A percentile compares a stretch with the other conserved stretches of the same genome.
phyloP scores from a whole-genome alignment of 1,140 invertebrate genomes.

The Thalassaphorura encarpata region DNA sequence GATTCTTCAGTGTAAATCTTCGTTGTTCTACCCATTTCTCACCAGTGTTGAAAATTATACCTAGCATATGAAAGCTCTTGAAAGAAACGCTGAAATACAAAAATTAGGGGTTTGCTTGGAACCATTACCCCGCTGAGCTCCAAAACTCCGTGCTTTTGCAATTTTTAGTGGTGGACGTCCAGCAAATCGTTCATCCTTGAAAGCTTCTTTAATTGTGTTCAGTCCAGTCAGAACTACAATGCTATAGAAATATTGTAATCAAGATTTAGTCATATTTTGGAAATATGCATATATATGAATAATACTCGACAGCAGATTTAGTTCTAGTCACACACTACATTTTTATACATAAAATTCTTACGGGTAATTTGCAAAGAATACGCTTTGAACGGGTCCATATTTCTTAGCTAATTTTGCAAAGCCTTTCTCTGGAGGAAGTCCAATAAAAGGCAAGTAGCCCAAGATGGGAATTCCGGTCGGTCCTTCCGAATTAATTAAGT shows the following conservation, averaged over 20 bases:
- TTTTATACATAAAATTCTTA: no score
- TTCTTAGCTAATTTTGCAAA: neutral
- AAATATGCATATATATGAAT: neutral
- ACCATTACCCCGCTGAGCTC: neutral
- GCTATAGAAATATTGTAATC: neutral
- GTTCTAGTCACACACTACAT: no score
- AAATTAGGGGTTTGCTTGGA: neutral
- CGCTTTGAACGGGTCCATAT: conserved; percentile 5
- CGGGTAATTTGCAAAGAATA: no score
- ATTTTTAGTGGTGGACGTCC: neutral
- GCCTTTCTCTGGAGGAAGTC: neutral
- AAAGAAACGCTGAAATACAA: neutral
- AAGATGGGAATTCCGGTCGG: neutral
- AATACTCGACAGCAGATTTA: conserved; percentile 14
- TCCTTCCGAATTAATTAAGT: neutral
- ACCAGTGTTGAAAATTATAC: conserved; percentile 58
- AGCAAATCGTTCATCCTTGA: neutral
- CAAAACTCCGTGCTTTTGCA: neutral
- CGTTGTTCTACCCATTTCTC: conserved; percentile 71
- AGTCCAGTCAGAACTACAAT: neutral
- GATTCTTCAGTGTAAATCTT: conserved; percentile 60
- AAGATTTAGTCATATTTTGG: neutral
- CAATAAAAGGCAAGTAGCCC: neutral
- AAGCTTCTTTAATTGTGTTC: neutral
- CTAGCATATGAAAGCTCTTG: neutral